Base-by-base conservation (phyloP, 1,140 invertebrate species). In the Hirudo medicinalis region DNA sequence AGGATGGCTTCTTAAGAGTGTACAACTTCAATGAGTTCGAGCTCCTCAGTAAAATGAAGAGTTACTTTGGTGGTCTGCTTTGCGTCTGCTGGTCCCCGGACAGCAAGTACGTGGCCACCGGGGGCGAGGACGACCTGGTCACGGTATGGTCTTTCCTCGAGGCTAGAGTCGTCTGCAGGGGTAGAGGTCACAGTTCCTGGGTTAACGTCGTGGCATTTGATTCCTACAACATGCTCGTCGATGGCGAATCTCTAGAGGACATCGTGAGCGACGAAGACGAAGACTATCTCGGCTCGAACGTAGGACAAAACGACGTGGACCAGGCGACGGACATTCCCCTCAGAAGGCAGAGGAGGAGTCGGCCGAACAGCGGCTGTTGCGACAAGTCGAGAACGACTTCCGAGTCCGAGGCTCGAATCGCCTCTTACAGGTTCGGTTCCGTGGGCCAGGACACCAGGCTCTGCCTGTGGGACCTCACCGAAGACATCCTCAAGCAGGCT, bases 51-150 rank as follows among this genome's bases (percentile, higher is more conserved):
- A 75, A 91, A 89, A 73, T 86, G 93, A 76, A 95, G 74, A 82
- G 92, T 76, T 98, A 98, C 81, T 99, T 99, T 83, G 96, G 96
- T 69, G 95, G 95, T 32, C 88, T 88, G 19, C 76, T 87, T 17
- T 98, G 95, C 81, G 91, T 98, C 20, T 92, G 92, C 79, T 99
- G 97, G 97, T 95, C 93, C 22, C 94, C 94, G 0, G 95, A 98
- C 83, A 89, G 92, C 13, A 90, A 90, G 78, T 94, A 94, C 78
- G 89, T 98, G 54, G 94, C 94, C 2, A 91, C 92, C 2, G 96
- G 96, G 6, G 97, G 97, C 29, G 95, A 99, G 83, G 97, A 99
- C 84, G 96, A 99, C 83, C 84, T 99, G 54, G 90, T 99, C 9
- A 97, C 95, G 13, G 90, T 99, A n/a, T 99, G 92, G 90, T 94